phyloP scores from a whole-genome alignment of 2,113 vertebrate species.

The Mirounga angustirostris region DNA sequence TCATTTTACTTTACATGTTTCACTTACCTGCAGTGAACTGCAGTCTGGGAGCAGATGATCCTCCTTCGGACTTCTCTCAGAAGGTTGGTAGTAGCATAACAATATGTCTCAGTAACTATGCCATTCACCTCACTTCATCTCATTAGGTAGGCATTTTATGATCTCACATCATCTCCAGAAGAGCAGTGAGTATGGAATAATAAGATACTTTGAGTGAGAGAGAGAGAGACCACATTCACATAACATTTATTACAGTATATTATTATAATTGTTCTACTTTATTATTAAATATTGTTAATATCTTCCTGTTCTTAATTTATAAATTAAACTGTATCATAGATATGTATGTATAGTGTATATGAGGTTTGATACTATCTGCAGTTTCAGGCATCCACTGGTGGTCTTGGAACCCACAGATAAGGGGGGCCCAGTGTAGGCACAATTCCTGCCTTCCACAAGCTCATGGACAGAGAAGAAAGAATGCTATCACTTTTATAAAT shows the following conservation, averaged over 20 bases:
- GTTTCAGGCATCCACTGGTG: neutral
- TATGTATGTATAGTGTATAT: neutral
- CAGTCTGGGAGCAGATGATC: neutral
- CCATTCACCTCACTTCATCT: neutral
- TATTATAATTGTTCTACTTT: neutral
- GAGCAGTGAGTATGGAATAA: neutral
- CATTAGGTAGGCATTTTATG: neutral
- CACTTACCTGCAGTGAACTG: neutral
- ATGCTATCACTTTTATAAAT: conserved; percentile 24
- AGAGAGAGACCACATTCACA: neutral
- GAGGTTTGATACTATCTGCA: neutral
- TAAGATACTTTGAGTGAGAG: neutral
- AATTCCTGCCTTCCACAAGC: neutral
- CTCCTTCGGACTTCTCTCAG: neutral
- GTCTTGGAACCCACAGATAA: neutral
- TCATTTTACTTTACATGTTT: neutral
- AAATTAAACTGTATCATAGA: neutral
- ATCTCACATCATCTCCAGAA: neutral
- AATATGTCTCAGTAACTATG: neutral
- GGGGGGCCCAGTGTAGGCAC: neutral
- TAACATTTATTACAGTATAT: neutral
- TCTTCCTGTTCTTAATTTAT: neutral
- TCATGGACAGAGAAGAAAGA: conserved; percentile 3
- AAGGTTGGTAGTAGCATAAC: neutral
- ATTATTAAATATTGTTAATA: neutral